These are phyloP conservation scores for Ganaspis brasiliensis DNA, from an alignment of 2,888 invertebrate genomes.

Conservation along the genomic window DNA sequence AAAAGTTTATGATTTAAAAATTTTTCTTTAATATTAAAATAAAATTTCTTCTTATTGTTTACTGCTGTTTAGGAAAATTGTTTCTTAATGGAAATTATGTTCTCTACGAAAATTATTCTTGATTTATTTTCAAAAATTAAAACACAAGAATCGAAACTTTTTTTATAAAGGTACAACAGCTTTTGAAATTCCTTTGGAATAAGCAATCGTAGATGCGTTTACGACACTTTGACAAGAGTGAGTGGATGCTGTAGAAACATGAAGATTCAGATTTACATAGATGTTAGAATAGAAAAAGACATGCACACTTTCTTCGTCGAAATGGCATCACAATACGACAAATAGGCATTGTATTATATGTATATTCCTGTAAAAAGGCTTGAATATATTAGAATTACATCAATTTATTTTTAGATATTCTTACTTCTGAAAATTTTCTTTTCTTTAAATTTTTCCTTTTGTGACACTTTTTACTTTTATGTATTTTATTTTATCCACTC, in stretches of 20 bases:
- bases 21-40: too few relatives aligned
- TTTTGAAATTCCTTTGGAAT: not conserved
- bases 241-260: constrained; percentile 20
- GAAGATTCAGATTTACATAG: constrained; percentile 36
- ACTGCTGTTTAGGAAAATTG: too few relatives aligned
- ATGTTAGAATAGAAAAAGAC: constrained; percentile 24
- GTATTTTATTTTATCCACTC: too few relatives aligned
- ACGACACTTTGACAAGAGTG: constrained; percentile 20
- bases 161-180: not conserved
- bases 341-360: constrained; percentile 15
- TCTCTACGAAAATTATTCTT: too few relatives aligned
- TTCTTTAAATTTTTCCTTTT: too few relatives aligned
- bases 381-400: not conserved
- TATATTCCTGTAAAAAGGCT: not conserved
- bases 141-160: too few relatives aligned
- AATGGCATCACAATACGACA: constrained; percentile 16
- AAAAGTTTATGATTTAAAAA: too few relatives aligned
- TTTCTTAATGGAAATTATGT: too few relatives aligned
- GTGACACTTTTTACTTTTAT: too few relatives aligned
- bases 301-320: constrained; percentile 22
- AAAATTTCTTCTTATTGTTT: too few relatives aligned
- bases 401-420: too few relatives aligned
- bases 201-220: constrained; percentile 18
- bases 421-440: too few relatives aligned
- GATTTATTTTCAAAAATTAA: not conserved